Base-by-base conservation (phyloP, 2,113 vertebrate species). In the Misgurnus mizolepis region DNA sequence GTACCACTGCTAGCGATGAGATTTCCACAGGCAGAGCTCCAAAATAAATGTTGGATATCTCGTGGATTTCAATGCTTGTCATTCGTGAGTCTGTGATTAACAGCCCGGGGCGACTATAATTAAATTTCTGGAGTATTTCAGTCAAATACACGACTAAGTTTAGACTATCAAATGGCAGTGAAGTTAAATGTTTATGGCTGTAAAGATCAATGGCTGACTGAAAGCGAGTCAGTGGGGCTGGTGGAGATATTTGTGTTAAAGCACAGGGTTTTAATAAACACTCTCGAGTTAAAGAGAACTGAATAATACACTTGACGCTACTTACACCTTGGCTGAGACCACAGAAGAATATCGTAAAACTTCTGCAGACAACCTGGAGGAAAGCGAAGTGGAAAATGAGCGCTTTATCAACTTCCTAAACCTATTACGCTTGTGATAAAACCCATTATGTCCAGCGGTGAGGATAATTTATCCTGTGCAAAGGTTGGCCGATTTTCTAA, bases 1-100 rank as follows among this genome's bases (percentile, higher is more conserved):
- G 84, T 83, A 81, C 79, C 72, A 61, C 66, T 66, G 83, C 65
- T 81, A 78, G 79, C 18, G 34, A 64, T 64, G 77, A 76, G 76
- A 82, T 67, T 80, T 80, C 80, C 56, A 79, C 67, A 80, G 82
- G 82, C 72, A 10, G 18, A 65, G 45, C 41, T 49, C 67, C 82
- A 76, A 83, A 68, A 71, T 70, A 80, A 45, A 80, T 76, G 67
- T 53, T 75, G 76, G 76, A 79, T 41, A 69, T 60, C 76, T 39
- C 55, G 71, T 56, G 53, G 61, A 62, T 70, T 53, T 78, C 50
- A 67, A 43, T 65, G 62, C n/a, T 40, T 40, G 45, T 74, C 22
- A 34, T 18, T 53, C 72, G 11, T 73, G 71, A 39, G 50, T 67
- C 61, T 9, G 70, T 69, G 61, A 70, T 67, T 72, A 56, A 72